Percentiles rank a stretch among this genome's conserved stretches.
phyloP scores from a whole-genome alignment of 2,797 vertebrate species.

The Yasuhikotakia modesta region DNA sequence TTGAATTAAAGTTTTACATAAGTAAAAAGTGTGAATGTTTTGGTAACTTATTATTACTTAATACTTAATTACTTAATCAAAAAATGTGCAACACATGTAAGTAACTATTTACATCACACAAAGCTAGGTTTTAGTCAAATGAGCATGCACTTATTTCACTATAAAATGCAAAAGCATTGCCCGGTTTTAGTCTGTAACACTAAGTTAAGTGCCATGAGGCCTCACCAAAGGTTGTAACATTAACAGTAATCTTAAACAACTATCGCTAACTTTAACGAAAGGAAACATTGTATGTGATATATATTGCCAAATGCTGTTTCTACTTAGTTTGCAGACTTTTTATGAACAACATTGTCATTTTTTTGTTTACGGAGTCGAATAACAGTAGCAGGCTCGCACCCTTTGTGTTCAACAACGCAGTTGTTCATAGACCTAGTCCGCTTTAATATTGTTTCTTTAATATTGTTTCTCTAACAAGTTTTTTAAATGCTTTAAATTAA shows the following conservation, averaged over 20 bases:
- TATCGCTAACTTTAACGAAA: constrained; percentile 9
- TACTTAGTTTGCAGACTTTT: constrained; percentile 19
- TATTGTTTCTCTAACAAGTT: too few relatives aligned
- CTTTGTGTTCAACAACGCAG: too few relatives aligned
- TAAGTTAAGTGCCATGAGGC: background rate
- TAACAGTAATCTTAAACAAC: constrained; percentile 20
- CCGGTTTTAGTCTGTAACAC: background rate
- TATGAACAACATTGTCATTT: constrained; percentile 5
- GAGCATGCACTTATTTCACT: constrained; percentile 27
- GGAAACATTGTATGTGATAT: constrained; percentile 21
- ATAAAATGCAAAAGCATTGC: background rate
- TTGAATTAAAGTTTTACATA: too few relatives aligned
- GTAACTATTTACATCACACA: constrained; percentile 25
- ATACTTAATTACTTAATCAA: too few relatives aligned
- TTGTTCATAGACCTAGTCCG: too few relatives aligned
- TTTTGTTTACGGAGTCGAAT: too few relatives aligned
- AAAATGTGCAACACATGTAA: too few relatives aligned
- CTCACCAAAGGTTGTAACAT: constrained; percentile 7
- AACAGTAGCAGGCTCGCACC: too few relatives aligned
- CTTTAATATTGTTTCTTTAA: too few relatives aligned
- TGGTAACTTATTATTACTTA: too few relatives aligned
- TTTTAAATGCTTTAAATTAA: too few relatives aligned
- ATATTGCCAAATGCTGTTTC: constrained; percentile 18
- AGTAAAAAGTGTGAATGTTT: too few relatives aligned
- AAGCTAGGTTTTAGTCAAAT: constrained; percentile 42